Evolutionary conservation across 2,797 vertebrate species (phyloP).

Genomic region (Sebastes itinus): DNA sequence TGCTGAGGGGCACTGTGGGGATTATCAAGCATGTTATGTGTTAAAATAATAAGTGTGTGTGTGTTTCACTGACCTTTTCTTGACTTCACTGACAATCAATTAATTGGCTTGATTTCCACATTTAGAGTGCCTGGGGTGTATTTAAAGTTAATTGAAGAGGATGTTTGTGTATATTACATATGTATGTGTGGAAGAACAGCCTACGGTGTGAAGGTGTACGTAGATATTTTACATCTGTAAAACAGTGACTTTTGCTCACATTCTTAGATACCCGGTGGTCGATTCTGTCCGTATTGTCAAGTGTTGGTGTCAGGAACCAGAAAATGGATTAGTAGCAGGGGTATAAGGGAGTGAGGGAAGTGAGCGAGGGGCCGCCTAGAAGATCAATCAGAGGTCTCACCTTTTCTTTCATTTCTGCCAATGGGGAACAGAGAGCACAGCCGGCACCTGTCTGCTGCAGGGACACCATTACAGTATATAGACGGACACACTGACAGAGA

Average conservation of each 20-base stretch:
- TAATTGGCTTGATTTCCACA: constrained; percentile 14
- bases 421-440: constrained; percentile 38
- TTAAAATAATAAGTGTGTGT: background rate
- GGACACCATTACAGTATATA: constrained; percentile 25
- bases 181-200: background rate
- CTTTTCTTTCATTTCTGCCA: constrained; percentile 54
- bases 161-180: background rate
- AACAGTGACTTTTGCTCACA: background rate
- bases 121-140: background rate
- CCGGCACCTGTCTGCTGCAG: constrained; percentile 32
- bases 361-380: constrained; percentile 1
- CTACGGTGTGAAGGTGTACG: background rate
- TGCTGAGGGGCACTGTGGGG: background rate
- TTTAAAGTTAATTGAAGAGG: background rate
- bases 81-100: background rate
- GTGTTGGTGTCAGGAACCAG: constrained; percentile 17
- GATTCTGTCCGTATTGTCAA: background rate
- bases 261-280: background rate
- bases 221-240: background rate
- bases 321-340: constrained; percentile 35
- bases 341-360: constrained; percentile 8
- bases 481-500: constrained; percentile 25
- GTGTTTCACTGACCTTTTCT: background rate
- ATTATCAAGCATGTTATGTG: constrained; percentile 16
- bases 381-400: constrained; percentile 56